These are phyloP conservation scores for Stratiolaelaps scimitus DNA, from an alignment of 1,140 invertebrate species.

Conservation along the genomic window DNA sequence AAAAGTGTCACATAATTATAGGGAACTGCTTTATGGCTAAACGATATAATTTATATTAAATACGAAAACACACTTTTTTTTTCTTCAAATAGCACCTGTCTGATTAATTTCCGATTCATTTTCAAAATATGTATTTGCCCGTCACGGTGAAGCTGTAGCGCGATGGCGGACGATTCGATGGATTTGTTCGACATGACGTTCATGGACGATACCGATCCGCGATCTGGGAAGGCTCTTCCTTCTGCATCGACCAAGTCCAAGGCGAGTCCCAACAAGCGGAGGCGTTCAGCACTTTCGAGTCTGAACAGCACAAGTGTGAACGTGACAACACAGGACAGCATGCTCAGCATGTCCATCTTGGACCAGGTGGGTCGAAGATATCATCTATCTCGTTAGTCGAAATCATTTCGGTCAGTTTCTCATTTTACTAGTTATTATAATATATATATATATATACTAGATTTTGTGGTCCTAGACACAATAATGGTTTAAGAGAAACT, in stretches of 20 bases:
- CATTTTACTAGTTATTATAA: background rate
- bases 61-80: too few relatives aligned
- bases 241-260: too few relatives aligned
- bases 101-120: too few relatives aligned
- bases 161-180: slow-evolving; percentile 24
- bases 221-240: too few relatives aligned
- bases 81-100: too few relatives aligned
- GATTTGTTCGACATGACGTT: slow-evolving; percentile 14
- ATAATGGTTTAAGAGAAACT: background rate
- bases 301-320: background rate
- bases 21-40: too few relatives aligned
- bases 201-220: background rate
- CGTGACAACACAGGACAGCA: background rate
- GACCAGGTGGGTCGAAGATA: background rate
- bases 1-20: too few relatives aligned
- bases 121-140: too few relatives aligned
- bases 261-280: too few relatives aligned
- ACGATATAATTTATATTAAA: too few relatives aligned
- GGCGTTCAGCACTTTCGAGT: background rate
- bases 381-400: background rate
- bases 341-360: slow-evolving; percentile 21
- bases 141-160: too few relatives aligned
- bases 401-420: background rate
- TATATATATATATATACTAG: background rate
- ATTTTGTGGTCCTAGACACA: background rate